Percentiles rank a stretch among this genome's conserved stretches.
phyloP scores from a whole-genome alignment of 2,797 vertebrate species.

The Anguilla marmorata region DNA sequence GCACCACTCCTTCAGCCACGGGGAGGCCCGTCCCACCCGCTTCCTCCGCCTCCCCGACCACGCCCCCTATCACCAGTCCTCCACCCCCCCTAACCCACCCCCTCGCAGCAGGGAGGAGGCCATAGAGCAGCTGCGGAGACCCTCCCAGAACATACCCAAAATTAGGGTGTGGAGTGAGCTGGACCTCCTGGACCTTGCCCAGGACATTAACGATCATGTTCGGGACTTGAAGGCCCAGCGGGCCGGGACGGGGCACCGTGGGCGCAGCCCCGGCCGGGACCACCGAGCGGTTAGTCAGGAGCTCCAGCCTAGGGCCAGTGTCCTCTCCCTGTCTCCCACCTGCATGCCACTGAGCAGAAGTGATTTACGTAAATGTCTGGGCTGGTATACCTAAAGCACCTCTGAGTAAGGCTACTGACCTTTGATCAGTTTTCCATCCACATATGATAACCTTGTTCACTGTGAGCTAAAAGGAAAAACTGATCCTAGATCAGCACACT shows the following conservation, averaged over 20 bases:
- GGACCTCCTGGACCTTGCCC: conserved; percentile 7
- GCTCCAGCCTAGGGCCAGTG: background rate
- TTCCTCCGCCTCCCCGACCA: conserved; percentile 56
- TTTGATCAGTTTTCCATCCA: background rate
- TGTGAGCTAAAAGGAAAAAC: background rate
- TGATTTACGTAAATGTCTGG: background rate
- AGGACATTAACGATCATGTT: conserved; percentile 16
- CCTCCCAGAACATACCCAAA: conserved; percentile 52
- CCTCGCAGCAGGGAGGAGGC: conserved; percentile 49
- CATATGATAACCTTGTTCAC: background rate
- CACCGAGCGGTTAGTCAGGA: conserved; percentile 59
- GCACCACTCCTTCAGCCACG: conserved; percentile 64
- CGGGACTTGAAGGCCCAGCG: conserved; percentile 14
- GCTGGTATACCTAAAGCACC: background rate
- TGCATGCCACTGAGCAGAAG: background rate
- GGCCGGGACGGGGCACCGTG: conserved; percentile 44
- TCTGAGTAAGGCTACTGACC: background rate
- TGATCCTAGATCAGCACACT: background rate
- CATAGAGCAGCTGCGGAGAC: conserved; percentile 33
- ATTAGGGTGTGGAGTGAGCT: conserved; percentile 68
- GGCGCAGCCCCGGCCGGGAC: conserved; percentile 53
- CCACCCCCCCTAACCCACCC: conserved; percentile 68
- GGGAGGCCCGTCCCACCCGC: conserved; percentile 59
- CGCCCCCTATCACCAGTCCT: conserved; percentile 55
- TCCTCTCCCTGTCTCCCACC: background rate